These are phyloP conservation scores for Buphagus erythrorhynchus DNA, from an alignment of 2,797 vertebrate species.

Conservation along the genomic window DNA sequence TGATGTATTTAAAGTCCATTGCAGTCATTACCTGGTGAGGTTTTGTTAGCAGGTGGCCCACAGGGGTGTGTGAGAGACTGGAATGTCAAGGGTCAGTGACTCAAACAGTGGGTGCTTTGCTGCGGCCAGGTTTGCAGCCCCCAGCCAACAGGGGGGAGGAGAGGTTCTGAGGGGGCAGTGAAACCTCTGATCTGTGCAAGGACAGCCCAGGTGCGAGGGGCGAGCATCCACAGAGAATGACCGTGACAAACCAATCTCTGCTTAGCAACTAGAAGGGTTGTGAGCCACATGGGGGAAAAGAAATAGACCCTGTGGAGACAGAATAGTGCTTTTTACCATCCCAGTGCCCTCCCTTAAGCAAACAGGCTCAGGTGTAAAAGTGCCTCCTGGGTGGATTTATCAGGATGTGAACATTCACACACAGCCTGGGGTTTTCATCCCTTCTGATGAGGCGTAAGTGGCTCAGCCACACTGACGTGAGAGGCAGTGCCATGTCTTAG, in stretches of 20 bases:
- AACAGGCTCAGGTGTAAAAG: background rate
- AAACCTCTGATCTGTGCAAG: background rate
- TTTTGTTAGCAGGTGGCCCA: background rate
- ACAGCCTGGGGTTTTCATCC: background rate
- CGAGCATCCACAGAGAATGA: too few species aligned
- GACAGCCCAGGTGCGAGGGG: background rate
- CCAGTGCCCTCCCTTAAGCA: background rate
- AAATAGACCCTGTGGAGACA: background rate
- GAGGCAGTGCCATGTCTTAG: background rate
- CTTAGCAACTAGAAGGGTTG: background rate
- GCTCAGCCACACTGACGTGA: accelerated
- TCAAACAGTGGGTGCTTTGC: background rate
- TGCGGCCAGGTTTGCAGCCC: background rate
- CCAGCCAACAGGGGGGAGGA: background rate
- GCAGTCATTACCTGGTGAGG: background rate
- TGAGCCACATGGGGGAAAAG: background rate
- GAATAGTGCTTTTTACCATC: background rate
- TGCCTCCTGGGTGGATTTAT: background rate
- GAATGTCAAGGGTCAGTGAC: background rate
- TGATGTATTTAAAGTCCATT: background rate
- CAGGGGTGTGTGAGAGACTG: background rate
- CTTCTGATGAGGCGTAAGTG: background rate
- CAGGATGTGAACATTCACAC: accelerated
- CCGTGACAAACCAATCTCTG: accelerated
- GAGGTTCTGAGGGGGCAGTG: background rate